Conservation (phyloP, 2,113 vertebrate genomes). For the Ageneiosus marmoratus region DNA sequence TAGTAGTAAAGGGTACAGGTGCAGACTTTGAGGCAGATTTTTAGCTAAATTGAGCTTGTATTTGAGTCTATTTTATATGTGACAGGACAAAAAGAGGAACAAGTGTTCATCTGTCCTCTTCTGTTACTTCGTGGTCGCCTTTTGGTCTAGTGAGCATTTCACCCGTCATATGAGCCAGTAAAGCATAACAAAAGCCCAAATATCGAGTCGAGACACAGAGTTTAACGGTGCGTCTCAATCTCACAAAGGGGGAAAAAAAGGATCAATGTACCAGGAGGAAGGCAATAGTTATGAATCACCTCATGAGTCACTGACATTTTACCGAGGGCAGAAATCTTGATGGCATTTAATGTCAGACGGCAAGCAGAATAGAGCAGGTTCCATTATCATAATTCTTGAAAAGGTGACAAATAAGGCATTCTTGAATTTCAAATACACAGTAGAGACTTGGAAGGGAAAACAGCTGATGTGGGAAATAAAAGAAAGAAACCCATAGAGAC, state of each 20-base stretch:
- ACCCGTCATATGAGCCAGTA: slow-evolving; percentile 4
- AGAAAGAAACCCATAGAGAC: not conserved
- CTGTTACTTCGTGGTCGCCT: not conserved
- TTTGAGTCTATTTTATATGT: not conserved
- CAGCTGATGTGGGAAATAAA: slow-evolving; percentile 20
- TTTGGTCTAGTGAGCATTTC: slow-evolving; percentile 12
- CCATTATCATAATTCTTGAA: slow-evolving; percentile 38
- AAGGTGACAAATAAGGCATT: slow-evolving; percentile 30
- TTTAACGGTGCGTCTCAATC: slow-evolving; percentile 6
- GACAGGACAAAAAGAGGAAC: slow-evolving; percentile 23
- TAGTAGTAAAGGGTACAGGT: not conserved
- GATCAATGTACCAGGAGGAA: slow-evolving; percentile 10
- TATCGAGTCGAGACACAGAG: not conserved
- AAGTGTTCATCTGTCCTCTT: not conserved
- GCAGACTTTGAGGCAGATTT: too few relatives aligned
- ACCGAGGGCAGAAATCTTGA: slow-evolving; percentile 27
- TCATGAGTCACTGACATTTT: slow-evolving; percentile 39
- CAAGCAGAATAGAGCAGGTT: slow-evolving; percentile 23
- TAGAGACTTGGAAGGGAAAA: not conserved
- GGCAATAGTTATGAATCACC: slow-evolving; percentile 26
- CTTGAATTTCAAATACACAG: slow-evolving; percentile 5
- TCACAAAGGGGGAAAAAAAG: not conserved
- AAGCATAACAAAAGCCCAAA: slow-evolving; percentile 4
- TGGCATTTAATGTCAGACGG: slow-evolving; percentile 33
- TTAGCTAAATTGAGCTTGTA: not conserved